Evolutionary conservation across 2,113 vertebrate species (phyloP).

Genomic region (Cyprinodon variegatus): DNA sequence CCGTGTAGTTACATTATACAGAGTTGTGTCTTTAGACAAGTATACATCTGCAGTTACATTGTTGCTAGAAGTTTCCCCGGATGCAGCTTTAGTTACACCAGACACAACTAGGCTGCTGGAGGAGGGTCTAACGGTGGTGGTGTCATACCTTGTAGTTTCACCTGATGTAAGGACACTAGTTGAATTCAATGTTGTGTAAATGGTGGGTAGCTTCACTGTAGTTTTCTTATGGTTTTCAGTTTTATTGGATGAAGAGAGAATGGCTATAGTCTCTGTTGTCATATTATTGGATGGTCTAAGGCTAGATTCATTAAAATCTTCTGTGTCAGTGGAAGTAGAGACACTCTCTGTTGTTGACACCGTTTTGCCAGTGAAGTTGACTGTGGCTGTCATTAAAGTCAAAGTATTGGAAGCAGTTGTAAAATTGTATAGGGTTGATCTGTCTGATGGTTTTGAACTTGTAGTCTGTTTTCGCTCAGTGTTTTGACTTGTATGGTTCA

Average conservation of each 20-base stretch:
- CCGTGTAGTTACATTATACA: neutral
- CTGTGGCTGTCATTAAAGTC: neutral
- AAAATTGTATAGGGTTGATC: neutral
- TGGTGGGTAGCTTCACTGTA: neutral
- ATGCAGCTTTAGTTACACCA: constrained; percentile 1
- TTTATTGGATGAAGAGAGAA: neutral
- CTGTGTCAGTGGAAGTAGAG: neutral
- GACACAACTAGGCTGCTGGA: neutral
- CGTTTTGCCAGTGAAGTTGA: neutral
- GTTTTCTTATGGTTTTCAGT: neutral
- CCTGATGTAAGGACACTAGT: neutral
- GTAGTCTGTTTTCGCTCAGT: neutral
- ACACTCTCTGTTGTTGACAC: neutral
- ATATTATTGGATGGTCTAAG: neutral
- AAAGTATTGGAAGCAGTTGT: neutral
- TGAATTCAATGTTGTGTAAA: neutral
- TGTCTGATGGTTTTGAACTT: neutral
- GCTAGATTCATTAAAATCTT: neutral
- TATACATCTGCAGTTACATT: neutral
- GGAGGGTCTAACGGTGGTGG: neutral
- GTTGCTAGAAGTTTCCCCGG: neutral
- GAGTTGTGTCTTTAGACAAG: neutral
- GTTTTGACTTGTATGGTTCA: constrained; percentile 10
- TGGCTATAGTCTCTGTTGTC: neutral
- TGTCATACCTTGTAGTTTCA: neutral